Base-by-base conservation (phyloP, 2,113 vertebrate species). In the Istiophorus platypterus region DNA sequence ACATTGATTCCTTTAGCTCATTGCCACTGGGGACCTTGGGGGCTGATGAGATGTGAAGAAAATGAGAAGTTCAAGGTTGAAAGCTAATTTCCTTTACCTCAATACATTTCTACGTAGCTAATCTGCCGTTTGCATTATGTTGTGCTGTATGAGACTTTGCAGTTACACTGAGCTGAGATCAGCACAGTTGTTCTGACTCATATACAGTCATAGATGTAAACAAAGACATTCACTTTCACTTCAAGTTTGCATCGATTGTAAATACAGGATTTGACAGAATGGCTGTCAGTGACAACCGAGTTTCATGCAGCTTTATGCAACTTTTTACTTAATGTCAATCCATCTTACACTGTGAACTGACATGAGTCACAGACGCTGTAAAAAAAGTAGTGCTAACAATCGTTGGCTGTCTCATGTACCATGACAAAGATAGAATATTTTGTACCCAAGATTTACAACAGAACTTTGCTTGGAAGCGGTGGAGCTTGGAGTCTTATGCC, bases 21-120 rank as follows among this genome's bases (percentile, higher is more conserved):
- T 47, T 57, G 58, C 64, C 68, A 65, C 24, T 14, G 27, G 56
- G 22, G n/a, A 88, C 73, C 64, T 80, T 75, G 59, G 78, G 20
- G 58, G 52, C 29, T 73, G 78, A 80, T 88, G 83, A 85, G 71
- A 88, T 84, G 85, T 86, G 77, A 42, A 79, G 64, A 78, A 34
- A 61, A 2, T 13, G 66, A 80, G 37, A 63, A 76, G 52, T 18
- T 71, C 59, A 88, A 78, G 76, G 82, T 86, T 80, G 81, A 84
- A 78, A 71, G 72, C 71, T 76, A 14, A 73, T 78, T 78, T 82
- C 57, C 62, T 75, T 56, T 41, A 39, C 29, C 72, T 91, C 26
- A 68, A 75, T 81, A 84, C 49, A 80, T 69, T 68, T 63, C 29
- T 39, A 37, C 22, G 68, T 51, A 22, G 71, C 29, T 26, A 3